Percentiles rank a stretch among this genome's conserved stretches.
phyloP scores from a whole-genome alignment of 2,888 invertebrate genomes.

The Notodonta dromedarius region DNA sequence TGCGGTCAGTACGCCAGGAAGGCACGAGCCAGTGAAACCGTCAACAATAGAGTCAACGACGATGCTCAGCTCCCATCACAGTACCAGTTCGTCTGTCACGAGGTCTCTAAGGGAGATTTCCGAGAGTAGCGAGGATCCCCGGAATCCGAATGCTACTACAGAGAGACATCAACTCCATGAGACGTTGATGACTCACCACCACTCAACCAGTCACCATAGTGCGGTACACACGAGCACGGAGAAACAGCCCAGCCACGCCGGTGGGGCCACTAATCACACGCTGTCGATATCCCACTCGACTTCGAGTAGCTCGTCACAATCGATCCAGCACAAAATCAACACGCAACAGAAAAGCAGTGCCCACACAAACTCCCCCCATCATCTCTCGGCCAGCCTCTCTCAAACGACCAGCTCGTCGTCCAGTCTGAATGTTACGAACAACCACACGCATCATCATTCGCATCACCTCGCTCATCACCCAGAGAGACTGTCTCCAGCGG shows the following conservation, averaged over 20 bases:
- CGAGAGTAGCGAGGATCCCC: conserved; percentile 77
- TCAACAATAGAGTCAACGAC: conserved; percentile 86
- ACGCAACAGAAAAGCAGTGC: conserved; percentile 78
- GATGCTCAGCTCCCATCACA: conserved; percentile 88
- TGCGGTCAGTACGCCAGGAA: conserved; percentile 71
- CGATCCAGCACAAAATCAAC: conserved; percentile 86
- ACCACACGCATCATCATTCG: conserved; percentile 87
- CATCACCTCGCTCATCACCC: conserved; percentile 86
- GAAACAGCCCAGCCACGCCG: conserved; percentile 82
- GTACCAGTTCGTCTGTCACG: conserved; percentile 88
- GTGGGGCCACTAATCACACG: conserved; percentile 82
- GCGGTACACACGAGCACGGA: conserved; percentile 87
- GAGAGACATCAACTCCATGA: conserved; percentile 87
- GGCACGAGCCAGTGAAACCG: conserved; percentile 80
- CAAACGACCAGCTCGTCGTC: conserved; percentile 81
- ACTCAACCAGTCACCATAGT: conserved; percentile 86
- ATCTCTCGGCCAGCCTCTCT: conserved; percentile 82
- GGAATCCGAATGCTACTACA: conserved; percentile 75
- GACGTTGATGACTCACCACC: conserved; percentile 87
- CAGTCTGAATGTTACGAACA: conserved; percentile 76
- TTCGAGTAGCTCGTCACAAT: conserved; percentile 86
- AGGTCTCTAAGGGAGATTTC: conserved; percentile 86
- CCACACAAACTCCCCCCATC: conserved; percentile 80
- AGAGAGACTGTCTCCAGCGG: conserved; percentile 86
- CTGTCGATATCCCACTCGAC: conserved; percentile 88